These are phyloP conservation scores for Morus bassanus DNA, from an alignment of 2,797 vertebrate genomes.

Conservation along the genomic window DNA sequence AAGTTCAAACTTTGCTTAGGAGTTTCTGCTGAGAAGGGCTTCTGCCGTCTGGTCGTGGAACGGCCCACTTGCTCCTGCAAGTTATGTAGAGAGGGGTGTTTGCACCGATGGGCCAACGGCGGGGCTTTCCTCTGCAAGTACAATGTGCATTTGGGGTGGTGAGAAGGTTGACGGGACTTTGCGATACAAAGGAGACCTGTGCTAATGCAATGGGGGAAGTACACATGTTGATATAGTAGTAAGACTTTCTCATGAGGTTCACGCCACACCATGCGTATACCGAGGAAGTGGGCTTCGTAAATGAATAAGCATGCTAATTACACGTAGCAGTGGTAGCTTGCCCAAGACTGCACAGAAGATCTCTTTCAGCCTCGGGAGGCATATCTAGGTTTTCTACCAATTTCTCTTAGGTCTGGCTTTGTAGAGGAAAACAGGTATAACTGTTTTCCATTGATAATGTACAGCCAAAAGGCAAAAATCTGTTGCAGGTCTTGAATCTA, in stretches of 20 bases:
- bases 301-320: not conserved
- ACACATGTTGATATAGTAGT: fast-evolving
- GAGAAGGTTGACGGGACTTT: not conserved
- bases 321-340: not conserved
- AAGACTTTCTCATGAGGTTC: not conserved
- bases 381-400: not conserved
- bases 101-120: fast-evolving
- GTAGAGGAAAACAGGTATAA: not conserved
- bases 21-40: not conserved
- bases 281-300: not conserved
- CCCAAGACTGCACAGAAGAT: not conserved
- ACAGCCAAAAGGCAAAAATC: constrained; percentile 31
- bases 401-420: not conserved
- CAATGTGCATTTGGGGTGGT: fast-evolving
- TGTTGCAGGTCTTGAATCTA: not conserved
- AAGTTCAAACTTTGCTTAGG: not conserved
- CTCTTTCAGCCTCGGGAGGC: not conserved
- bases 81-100: not conserved
- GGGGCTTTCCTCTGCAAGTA: not conserved
- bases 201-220: not conserved
- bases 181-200: not conserved
- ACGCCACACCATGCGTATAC: fast-evolving
- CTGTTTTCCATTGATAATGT: not conserved
- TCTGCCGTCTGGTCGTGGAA: fast-evolving
- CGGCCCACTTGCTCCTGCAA: not conserved